These are phyloP conservation scores for Nanorana parkeri DNA, from an alignment of 2,113 vertebrate genomes.

Conservation along the genomic window DNA sequence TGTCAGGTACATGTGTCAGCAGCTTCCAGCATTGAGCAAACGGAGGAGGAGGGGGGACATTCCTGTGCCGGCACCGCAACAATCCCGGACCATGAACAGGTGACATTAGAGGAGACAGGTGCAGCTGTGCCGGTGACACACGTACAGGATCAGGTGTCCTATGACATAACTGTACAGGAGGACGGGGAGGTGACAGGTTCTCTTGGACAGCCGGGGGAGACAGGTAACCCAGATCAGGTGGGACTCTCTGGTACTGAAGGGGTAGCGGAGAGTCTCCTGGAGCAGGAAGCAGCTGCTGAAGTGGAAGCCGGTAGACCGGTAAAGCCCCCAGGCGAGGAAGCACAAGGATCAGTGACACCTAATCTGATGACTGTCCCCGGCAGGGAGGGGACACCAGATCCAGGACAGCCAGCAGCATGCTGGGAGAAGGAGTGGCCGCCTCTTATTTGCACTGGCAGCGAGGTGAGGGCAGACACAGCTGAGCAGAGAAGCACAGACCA, in stretches of 20 bases:
- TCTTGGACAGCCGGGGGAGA: not conserved
- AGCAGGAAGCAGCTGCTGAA: not conserved
- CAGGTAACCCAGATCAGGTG: not conserved
- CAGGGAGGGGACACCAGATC: constrained; percentile 36
- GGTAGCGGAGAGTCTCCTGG: no score
- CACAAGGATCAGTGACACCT: constrained; percentile 48
- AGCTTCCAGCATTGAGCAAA: not conserved
- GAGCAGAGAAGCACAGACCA: constrained; percentile 11
- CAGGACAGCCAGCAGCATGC: constrained; percentile 33
- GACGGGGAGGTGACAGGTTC: not conserved
- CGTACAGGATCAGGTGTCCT: not conserved
- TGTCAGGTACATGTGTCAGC: not conserved
- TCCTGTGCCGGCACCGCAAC: not conserved
- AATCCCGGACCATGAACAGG: not conserved
- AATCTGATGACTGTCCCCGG: constrained; percentile 2
- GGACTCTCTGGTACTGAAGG: not conserved
- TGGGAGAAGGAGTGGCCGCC: constrained; percentile 51
- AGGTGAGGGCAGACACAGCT: constrained; percentile 39
- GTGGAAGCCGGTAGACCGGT: not conserved
- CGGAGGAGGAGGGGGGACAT: not conserved
- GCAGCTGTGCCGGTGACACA: not conserved
- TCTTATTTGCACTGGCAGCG: constrained; percentile 38
- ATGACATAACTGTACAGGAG: not conserved
- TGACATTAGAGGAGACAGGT: constrained; percentile 8
- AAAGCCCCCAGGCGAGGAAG: constrained; percentile 11